These are phyloP conservation scores for Eulemur macaco DNA, from an alignment of 2,113 vertebrate species.

Conservation along the genomic window DNA sequence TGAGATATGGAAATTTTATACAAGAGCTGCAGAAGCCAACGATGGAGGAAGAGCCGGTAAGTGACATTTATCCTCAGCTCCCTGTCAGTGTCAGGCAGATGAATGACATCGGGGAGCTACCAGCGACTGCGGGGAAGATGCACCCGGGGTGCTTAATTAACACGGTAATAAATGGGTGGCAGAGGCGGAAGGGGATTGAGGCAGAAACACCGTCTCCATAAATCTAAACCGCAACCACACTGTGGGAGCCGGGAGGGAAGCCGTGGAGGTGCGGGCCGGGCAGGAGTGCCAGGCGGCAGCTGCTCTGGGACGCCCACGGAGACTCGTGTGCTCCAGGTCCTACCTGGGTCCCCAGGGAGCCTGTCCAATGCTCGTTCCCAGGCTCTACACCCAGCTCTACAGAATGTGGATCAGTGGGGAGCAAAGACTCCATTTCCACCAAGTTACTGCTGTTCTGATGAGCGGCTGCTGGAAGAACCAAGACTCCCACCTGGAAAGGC, in stretches of 20 bases:
- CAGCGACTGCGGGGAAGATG: neutral
- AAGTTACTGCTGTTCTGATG: neutral
- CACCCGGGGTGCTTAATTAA: neutral
- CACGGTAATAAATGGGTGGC: neutral
- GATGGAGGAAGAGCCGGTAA: neutral
- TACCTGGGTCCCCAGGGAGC: neutral
- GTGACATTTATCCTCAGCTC: neutral
- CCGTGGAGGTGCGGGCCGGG: neutral
- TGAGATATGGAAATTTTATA: neutral
- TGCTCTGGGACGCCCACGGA: rapidly evolving
- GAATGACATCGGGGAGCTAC: rapidly evolving
- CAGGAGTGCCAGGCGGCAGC: too few species aligned
- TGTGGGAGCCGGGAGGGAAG: neutral
- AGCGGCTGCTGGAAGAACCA: neutral
- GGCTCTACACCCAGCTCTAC: neutral
- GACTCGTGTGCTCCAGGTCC: neutral
- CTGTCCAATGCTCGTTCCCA: neutral
- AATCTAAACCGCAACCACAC: neutral
- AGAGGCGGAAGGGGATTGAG: neutral
- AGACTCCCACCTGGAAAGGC: neutral
- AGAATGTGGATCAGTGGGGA: neutral
- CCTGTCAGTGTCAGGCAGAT: neutral
- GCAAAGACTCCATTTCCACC: neutral
- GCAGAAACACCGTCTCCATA: neutral
- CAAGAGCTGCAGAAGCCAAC: neutral